phyloP scores from a whole-genome alignment of 2,888 invertebrate genomes.

The Dendrolimus pini region DNA sequence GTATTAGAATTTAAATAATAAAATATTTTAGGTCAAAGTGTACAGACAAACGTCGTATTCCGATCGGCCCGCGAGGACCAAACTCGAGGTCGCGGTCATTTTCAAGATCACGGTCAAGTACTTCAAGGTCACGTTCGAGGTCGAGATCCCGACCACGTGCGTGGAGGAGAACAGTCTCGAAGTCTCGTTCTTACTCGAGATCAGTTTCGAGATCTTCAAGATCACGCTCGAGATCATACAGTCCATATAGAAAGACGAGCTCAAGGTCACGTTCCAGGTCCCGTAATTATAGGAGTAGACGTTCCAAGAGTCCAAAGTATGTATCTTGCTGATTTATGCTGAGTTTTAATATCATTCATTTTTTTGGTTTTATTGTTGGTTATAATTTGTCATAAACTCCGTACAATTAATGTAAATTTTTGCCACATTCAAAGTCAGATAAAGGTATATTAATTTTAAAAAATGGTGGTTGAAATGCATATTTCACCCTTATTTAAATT shows the following conservation, averaged over 20 bases:
- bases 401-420: no score
- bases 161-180: conserved; percentile 3
- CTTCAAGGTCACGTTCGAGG: conserved; percentile 23
- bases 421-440: no score
- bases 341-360: no score
- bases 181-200: conserved; percentile 36
- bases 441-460: no score
- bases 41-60: conserved; percentile 25
- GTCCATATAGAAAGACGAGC: conserved; percentile 44
- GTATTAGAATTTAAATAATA: no score
- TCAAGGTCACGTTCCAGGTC: conserved; percentile 36
- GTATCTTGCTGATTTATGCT: conserved; percentile 27
- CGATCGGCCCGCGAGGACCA: conserved; percentile 50
- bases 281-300: conserved; percentile 42
- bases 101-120: conserved; percentile 18
- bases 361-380: no score
- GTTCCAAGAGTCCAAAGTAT: conserved; percentile 61
- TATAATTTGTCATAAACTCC: no score
- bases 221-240: conserved; percentile 47
- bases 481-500: no score
- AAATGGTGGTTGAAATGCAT: no score
- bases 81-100: conserved; percentile 24
- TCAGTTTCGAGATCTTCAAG: conserved; percentile 24
- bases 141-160: conserved; percentile 30
- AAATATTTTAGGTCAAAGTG: conserved; percentile 29